Evolutionary conservation across 2,113 vertebrate species (phyloP).

Genomic region (Mesoclemmys tuberculata): DNA sequence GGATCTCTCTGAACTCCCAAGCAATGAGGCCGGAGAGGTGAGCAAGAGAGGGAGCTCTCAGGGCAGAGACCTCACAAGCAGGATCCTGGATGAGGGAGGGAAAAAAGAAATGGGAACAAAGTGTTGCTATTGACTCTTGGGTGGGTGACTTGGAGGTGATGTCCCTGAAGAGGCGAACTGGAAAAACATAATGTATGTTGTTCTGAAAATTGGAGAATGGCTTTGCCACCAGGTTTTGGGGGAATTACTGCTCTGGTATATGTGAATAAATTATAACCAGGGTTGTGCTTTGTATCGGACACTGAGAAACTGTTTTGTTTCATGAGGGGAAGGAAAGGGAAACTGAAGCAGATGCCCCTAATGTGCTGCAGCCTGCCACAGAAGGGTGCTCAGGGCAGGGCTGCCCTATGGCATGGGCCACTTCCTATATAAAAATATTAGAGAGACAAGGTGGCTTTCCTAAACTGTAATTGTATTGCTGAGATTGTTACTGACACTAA

Average conservation of each 20-base stretch:
- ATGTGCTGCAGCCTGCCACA: neutral
- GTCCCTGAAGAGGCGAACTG: no score
- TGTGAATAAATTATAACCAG: neutral
- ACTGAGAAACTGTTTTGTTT: neutral
- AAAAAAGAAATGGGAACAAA: no score
- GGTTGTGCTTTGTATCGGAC: neutral
- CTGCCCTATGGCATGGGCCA: neutral
- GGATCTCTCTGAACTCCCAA: no score
- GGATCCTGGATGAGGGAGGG: no score
- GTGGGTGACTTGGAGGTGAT: no score
- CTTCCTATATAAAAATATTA: neutral
- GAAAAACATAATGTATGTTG: no score
- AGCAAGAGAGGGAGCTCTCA: no score
- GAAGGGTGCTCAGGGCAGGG: neutral
- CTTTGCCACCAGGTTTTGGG: no score
- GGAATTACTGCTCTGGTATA: neutral
- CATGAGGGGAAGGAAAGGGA: neutral
- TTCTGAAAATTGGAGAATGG: no score
- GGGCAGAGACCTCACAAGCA: no score
- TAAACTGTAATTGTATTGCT: neutral
- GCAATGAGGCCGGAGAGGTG: no score
- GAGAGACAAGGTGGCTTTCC: neutral
- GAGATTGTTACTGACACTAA: neutral
- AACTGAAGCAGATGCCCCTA: neutral
- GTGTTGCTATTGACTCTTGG: no score